Conservation (phyloP, 2,113 vertebrate species). For the Pagrus major region DNA sequence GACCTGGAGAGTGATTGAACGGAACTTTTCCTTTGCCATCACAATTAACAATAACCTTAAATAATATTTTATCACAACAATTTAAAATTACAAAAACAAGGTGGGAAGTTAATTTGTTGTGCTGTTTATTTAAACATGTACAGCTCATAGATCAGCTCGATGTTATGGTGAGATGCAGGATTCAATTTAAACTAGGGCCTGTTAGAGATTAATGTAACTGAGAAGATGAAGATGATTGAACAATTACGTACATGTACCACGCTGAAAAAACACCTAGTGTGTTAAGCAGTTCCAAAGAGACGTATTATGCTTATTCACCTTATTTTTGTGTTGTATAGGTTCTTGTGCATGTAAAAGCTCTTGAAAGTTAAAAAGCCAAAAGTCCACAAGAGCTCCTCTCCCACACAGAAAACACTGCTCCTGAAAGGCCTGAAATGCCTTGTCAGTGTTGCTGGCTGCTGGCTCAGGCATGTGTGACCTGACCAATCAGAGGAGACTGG, state of each 20-base stretch:
- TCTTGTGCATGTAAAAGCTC: no score
- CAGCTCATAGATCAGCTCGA: not conserved
- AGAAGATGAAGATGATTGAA: not conserved
- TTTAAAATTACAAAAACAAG: not conserved
- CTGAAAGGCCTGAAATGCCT: no score
- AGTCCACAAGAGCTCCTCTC: no score
- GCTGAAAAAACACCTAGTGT: not conserved
- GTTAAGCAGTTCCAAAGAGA: no score
- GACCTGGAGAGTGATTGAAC: not conserved
- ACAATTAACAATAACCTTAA: not conserved
- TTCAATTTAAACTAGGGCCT: not conserved
- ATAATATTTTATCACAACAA: not conserved
- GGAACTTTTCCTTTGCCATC: not conserved
- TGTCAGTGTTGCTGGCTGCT: no score
- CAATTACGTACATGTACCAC: not conserved
- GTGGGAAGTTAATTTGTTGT: not conserved
- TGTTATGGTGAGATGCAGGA: not conserved
- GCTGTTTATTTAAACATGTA: not conserved
- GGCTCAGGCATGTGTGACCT: no score
- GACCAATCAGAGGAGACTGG: no score
- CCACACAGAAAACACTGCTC: no score
- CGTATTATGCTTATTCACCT: no score
- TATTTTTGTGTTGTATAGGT: no score
- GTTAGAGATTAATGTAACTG: not conserved
- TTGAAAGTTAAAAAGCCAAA: no score